A percentile compares a stretch with the other conserved stretches of the same genome.
phyloP scores from a whole-genome alignment of 30 jellyfish, hydroid and myxozoan species.

The Aurelia sp. region DNA sequence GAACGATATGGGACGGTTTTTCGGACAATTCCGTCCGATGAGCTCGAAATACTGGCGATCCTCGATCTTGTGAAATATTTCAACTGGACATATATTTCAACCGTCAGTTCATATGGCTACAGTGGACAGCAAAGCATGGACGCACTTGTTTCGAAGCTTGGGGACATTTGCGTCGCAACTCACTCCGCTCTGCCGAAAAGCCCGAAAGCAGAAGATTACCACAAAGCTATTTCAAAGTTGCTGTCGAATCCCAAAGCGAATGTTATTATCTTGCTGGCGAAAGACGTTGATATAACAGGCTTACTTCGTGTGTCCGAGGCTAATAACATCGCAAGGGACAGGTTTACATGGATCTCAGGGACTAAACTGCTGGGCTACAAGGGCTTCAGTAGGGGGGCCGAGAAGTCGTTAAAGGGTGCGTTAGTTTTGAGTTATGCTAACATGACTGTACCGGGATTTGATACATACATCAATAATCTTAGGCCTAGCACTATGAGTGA shows the following conservation, averaged over 20 bases:
- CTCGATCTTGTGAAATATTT: slow-evolving; percentile 12
- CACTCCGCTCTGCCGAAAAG: slow-evolving; percentile 21
- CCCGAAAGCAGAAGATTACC: slow-evolving; percentile 28
- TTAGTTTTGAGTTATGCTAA: slow-evolving; percentile 12
- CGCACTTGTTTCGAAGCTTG: neutral
- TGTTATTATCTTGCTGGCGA: slow-evolving; percentile 18
- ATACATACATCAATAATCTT: neutral
- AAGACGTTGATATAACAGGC: slow-evolving; percentile 36
- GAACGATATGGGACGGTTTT: slow-evolving; percentile 15
- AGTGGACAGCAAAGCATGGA: slow-evolving; percentile 20
- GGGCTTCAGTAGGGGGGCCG: slow-evolving; percentile 15
- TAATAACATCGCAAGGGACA: neutral
- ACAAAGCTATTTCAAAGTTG: slow-evolving; percentile 1
- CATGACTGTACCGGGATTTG: slow-evolving; percentile 17
- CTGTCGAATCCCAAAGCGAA: slow-evolving; percentile 13
- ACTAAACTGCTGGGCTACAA: slow-evolving; percentile 1
- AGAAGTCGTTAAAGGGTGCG: slow-evolving; percentile 39
- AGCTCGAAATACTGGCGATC: slow-evolving; percentile 1
- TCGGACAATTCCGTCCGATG: slow-evolving; percentile 48
- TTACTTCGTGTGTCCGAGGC: slow-evolving; percentile 37
- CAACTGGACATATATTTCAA: slow-evolving; percentile 41
- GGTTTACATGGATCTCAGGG: slow-evolving; percentile 9
- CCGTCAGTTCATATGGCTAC: slow-evolving; percentile 25
- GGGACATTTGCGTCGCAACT: slow-evolving; percentile 42
- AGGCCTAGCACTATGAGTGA: neutral